These are phyloP conservation scores for Illadopsis cleaveri DNA, from an alignment of 2,113 vertebrate genomes.

Conservation along the genomic window DNA sequence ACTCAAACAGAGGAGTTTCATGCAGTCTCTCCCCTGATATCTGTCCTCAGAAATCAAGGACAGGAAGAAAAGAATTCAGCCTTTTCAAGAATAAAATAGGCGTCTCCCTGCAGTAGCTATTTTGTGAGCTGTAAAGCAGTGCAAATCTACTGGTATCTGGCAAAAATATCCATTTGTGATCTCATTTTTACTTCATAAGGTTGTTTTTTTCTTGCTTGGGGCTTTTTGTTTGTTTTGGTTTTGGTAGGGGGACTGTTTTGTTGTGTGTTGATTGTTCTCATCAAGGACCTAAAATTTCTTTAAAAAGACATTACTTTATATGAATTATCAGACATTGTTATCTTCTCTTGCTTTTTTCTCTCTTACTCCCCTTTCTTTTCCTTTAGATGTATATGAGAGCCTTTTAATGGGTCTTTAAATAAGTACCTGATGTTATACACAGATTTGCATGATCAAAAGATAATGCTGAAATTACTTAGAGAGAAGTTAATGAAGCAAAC, in stretches of 20 bases:
- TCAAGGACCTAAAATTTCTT: background rate
- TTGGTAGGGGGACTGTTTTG: background rate
- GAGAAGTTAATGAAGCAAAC: background rate
- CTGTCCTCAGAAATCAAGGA: background rate
- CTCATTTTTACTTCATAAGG: background rate
- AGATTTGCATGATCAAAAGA: background rate
- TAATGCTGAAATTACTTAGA: background rate
- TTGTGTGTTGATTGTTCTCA: background rate
- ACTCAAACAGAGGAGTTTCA: background rate
- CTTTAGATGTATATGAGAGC: background rate
- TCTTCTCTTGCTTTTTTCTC: background rate
- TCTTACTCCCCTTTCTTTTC: background rate
- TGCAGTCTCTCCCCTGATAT: background rate
- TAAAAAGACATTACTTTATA: background rate
- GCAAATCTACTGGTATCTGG: background rate
- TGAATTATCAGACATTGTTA: background rate
- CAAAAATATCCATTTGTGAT: background rate
- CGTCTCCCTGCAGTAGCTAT: background rate
- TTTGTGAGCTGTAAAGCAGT: background rate
- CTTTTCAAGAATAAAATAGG: background rate
- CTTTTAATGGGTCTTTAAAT: background rate
- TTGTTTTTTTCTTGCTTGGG: background rate
- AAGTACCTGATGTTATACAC: background rate
- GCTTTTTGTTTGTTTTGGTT: background rate
- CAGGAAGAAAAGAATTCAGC: background rate